Base-by-base conservation (phyloP, 2,888 invertebrate genomes). In the Drosophila tanythrix region DNA sequence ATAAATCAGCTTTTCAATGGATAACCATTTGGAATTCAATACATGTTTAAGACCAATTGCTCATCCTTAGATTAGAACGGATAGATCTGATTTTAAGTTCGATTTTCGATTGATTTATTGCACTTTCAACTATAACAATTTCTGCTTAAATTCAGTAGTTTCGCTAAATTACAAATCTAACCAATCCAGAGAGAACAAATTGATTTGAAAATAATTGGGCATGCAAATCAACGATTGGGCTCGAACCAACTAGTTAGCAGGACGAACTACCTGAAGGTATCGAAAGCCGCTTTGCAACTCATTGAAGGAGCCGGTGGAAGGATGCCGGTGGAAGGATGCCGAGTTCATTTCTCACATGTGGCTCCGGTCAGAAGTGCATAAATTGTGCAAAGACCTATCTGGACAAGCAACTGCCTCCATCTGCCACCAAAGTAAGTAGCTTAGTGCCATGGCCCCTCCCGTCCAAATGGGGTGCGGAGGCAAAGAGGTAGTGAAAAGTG, bases 251-350 rank as follows among this genome's bases (percentile, higher is more conserved):
- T 15, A 29, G 13, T 8, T 33, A 10, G 3, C 15, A 35, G 18
- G 15, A 11, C 35, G 18, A 11, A 27, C 27, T 4, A 27, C 36
- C n/a, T 52, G 53, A 21, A 67, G 59, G 79, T 69, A 76, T 81
- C 75, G 66, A 88, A 83, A 85, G 79, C 88, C 60, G 87, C 81
- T 85, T 84, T 84, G 79, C 88, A 84, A 62, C 81, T 81, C 79
- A 87, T 84, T 89, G 79, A 56, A 56, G n/a, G 29, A 29, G 66
- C 13, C 11, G 48, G 50, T 11, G 31, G 40, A 10, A 18, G 52
- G 3, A 25, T 21, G 33, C 38, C 18, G 38, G 8, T 8, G 11
- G 35, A 25, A 35, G 36, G 35, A 55, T 25, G 55, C 11, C 35
- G 18, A 36, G 25, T 25, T 21, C 58, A 11, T n/a, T 40, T 36